phyloP scores from a whole-genome alignment of 35 echinoderm and acorn worm species.

The Ptychodera flava region DNA sequence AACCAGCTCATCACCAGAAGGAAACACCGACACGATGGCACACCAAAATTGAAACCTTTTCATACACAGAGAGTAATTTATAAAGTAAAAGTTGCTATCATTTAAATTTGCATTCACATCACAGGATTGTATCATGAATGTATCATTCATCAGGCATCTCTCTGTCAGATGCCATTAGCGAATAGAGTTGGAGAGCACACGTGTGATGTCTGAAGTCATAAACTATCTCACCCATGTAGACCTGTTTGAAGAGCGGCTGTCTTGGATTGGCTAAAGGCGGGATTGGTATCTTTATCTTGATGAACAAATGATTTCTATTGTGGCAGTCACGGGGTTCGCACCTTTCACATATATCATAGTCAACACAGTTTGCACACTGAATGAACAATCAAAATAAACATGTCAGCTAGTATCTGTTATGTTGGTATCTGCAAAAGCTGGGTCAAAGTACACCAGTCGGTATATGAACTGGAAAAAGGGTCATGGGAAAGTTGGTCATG shows the following conservation, averaged over 20 bases:
- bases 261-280: slow-evolving; percentile 93
- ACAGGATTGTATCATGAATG: too few relatives aligned
- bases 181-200: too few relatives aligned
- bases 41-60: too few relatives aligned
- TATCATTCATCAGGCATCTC: too few relatives aligned
- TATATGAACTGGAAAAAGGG: neutral
- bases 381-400: slow-evolving; percentile 5
- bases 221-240: slow-evolving; percentile 94
- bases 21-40: too few relatives aligned
- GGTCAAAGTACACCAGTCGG: neutral
- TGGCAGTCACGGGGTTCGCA: slow-evolving; percentile 74
- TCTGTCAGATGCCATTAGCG: too few relatives aligned
- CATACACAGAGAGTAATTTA: too few relatives aligned
- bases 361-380: slow-evolving; percentile 94
- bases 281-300: slow-evolving; percentile 81
- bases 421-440: neutral
- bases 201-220: too few relatives aligned
- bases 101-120: too few relatives aligned
- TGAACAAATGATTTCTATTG: slow-evolving; percentile 79
- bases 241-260: slow-evolving; percentile 77
- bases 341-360: slow-evolving; percentile 91
- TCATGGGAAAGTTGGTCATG: neutral
- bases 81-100: too few relatives aligned
- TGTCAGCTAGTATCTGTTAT: neutral
- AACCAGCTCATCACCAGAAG: too few relatives aligned